Evolutionary conservation across 2,113 vertebrate species (phyloP).

Genomic region (Leptodactylus fuscus): DNA sequence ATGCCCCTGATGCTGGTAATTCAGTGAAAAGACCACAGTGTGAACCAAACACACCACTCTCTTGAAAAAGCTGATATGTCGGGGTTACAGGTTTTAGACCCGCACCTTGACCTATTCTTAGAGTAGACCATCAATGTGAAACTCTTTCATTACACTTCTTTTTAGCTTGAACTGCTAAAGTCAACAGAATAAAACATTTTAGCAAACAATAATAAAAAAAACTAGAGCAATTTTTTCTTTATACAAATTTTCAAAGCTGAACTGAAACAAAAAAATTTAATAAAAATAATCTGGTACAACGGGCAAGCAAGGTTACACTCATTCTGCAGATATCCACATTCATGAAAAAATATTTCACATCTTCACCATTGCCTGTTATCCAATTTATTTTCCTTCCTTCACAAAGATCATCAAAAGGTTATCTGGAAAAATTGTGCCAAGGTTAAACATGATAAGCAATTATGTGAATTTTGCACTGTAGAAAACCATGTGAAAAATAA

Average conservation of each 20-base stretch:
- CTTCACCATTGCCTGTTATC: conserved; percentile 15
- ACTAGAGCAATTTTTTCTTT: not conserved
- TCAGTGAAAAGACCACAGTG: too few relatives aligned
- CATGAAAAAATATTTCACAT: conserved; percentile 1
- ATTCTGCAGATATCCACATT: not conserved
- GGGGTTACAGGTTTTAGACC: too few relatives aligned
- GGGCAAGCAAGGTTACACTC: conserved; percentile 31
- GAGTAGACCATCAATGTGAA: too few relatives aligned
- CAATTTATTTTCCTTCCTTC: conserved; percentile 25
- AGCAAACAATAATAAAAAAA: not conserved
- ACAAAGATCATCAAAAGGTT: conserved; percentile 14
- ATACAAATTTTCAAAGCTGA: not conserved
- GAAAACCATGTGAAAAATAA: too few relatives aligned
- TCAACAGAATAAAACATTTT: not conserved
- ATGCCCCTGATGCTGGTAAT: too few relatives aligned
- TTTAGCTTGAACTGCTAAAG: not conserved
- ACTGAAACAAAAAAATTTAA: conserved; percentile 20
- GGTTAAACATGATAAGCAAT: conserved; percentile 34
- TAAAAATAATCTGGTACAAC: conserved; percentile 23
- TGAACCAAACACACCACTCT: too few relatives aligned
- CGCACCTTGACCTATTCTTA: too few relatives aligned
- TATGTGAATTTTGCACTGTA: not conserved
- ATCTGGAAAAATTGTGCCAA: conserved; percentile 21
- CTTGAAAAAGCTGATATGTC: too few relatives aligned
- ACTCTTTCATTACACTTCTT: not conserved